These are phyloP conservation scores for Drosophila serrata DNA, from an alignment of 1,140 invertebrate species.

Conservation along the genomic window DNA sequence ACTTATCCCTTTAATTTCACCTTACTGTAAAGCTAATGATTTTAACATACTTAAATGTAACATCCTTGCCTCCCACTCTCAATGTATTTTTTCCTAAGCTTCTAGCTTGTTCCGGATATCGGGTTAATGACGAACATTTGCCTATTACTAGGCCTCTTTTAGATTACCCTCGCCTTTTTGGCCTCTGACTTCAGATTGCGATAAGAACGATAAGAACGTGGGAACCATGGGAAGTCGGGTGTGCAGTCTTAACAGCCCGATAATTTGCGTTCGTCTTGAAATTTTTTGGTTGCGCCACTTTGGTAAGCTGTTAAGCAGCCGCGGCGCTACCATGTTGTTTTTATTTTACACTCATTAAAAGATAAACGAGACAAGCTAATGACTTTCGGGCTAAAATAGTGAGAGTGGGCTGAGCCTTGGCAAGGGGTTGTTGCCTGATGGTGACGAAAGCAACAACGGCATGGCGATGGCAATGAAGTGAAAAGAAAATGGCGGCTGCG, in stretches of 20 bases:
- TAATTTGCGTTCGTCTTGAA: constrained; percentile 45
- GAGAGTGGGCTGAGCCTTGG: constrained; percentile 8
- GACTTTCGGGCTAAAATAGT: constrained; percentile 75
- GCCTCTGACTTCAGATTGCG: constrained; percentile 11
- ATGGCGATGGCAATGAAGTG: constrained; percentile 65
- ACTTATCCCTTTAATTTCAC: neutral
- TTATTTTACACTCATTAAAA: constrained; percentile 83
- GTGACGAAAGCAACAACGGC: constrained; percentile 48
- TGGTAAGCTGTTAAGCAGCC: constrained; percentile 31
- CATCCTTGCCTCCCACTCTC: neutral
- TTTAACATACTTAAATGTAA: neutral
- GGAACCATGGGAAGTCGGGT: neutral
- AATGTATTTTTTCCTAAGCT: constrained; percentile 3
- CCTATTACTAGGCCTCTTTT: constrained; percentile 33
- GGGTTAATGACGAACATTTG: constrained; percentile 39
- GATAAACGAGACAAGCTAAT: constrained; percentile 83
- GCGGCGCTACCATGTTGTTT: constrained; percentile 40
- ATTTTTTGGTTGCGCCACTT: constrained; percentile 33
- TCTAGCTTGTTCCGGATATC: constrained; percentile 15
- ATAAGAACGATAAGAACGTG: constrained; percentile 2
- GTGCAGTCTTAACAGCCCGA: constrained; percentile 37
- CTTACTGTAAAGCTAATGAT: neutral
- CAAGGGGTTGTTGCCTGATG: constrained; percentile 10
- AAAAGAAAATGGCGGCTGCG: constrained; percentile 72
- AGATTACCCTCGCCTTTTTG: constrained; percentile 21